phyloP scores from a whole-genome alignment of 1,140 invertebrate species.

The Tetramorium alpestre region DNA sequence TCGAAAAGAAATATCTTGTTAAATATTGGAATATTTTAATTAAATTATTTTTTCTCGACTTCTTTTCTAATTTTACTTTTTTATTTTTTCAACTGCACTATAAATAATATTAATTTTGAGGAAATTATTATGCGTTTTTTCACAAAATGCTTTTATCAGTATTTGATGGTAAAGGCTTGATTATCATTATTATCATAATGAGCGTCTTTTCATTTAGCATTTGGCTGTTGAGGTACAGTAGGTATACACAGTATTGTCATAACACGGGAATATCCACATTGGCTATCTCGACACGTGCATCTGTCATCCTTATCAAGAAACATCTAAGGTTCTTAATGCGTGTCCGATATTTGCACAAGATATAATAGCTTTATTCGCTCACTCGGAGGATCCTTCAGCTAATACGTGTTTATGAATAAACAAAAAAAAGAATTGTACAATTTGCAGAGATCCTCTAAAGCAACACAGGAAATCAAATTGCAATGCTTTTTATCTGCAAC shows the following conservation, averaged over 20 bases:
- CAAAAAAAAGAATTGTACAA: constrained; percentile 7
- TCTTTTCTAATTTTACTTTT: no score
- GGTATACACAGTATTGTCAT: not conserved
- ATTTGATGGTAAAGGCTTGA: not conserved
- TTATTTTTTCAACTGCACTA: not conserved
- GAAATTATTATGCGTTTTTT: not conserved
- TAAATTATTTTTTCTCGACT: no score
- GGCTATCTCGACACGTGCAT: not conserved
- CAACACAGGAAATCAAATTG: not conserved
- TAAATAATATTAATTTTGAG: not conserved
- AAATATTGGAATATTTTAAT: not conserved
- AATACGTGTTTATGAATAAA: not conserved
- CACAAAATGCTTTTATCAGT: not conserved
- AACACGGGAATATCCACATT: not conserved
- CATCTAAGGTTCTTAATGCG: constrained; percentile 13
- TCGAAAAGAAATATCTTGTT: not conserved
- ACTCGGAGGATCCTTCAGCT: not conserved
- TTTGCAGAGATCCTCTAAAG: not conserved
- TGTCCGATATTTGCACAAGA: not conserved
- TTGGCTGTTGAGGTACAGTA: not conserved
- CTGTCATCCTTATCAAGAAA: constrained; percentile 26
- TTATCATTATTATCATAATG: not conserved
- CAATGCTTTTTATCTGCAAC: not conserved
- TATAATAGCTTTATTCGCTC: not conserved
- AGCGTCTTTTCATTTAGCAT: not conserved